These are phyloP conservation scores for Macropodus opercularis DNA, from an alignment of 2,797 vertebrate species.

Conservation along the genomic window DNA sequence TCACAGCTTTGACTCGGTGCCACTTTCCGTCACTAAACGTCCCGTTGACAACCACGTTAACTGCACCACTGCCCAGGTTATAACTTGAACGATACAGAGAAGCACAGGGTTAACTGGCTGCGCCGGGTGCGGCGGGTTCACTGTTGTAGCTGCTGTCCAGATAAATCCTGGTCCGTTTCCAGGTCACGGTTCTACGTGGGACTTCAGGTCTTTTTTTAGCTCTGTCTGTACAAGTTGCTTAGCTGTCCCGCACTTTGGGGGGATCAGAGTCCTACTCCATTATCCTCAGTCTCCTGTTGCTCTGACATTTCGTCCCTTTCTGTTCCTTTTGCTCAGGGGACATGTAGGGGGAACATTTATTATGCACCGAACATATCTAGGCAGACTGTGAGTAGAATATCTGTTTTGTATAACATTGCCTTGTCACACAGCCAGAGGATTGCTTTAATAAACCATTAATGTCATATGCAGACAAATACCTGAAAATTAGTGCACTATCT, in stretches of 20 bases:
- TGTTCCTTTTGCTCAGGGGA: no score
- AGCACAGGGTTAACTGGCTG: not conserved
- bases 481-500: conserved; percentile 90
- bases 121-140: not conserved
- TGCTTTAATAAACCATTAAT: not conserved
- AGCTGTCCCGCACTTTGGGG: conserved; percentile 10
- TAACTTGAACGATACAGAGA: conserved; percentile 81
- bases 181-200: not conserved
- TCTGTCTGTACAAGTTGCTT: conserved; percentile 6
- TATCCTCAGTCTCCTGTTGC: conserved; percentile 3
- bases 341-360: no score
- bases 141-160: not conserved
- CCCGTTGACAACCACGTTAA: conserved; percentile 86
- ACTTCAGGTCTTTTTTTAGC: conserved; percentile 17
- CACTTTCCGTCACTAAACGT: conserved; percentile 92
- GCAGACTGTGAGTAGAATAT: no score
- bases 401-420: no score
- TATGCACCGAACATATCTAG: no score
- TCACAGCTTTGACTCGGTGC: conserved; percentile 95
- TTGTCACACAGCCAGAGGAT: no score
- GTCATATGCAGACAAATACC: conserved; percentile 66
- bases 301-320: conserved; percentile 17
- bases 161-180: conserved; percentile 23
- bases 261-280: conserved; percentile 11
- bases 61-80: conserved; percentile 91